Conservation (phyloP, 2,797 vertebrate species). For the Manis pentadactyla region DNA sequence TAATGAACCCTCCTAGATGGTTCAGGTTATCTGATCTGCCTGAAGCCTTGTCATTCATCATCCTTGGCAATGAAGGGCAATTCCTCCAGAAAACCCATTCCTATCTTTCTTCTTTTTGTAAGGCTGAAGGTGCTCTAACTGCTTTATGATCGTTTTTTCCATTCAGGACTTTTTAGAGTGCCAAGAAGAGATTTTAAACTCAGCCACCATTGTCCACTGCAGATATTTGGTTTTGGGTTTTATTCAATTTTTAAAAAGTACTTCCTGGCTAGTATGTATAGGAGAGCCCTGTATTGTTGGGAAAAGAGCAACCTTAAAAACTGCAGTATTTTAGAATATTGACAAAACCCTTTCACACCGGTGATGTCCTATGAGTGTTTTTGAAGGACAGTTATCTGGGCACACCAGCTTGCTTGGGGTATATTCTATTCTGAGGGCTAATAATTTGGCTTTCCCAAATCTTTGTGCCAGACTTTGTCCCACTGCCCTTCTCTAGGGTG, state of each 20-base stretch:
- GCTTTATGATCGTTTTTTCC: background rate
- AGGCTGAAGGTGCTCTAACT: background rate
- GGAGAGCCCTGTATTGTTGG: background rate
- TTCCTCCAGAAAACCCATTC: slow-evolving; percentile 10
- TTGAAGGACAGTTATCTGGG: background rate
- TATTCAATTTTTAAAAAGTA: background rate
- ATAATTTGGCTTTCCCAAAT: background rate
- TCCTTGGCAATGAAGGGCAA: background rate
- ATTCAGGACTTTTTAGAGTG: background rate
- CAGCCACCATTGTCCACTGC: background rate
- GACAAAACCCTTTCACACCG: background rate
- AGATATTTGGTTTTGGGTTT: background rate
- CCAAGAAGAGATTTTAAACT: background rate
- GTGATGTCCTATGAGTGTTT: background rate
- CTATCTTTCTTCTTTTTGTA: background rate
- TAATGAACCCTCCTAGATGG: background rate
- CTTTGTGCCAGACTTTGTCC: background rate
- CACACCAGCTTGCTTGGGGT: background rate
- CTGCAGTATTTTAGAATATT: background rate
- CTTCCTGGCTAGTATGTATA: background rate
- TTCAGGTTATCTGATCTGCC: slow-evolving; percentile 12
- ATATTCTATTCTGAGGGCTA: background rate
- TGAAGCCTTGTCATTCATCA: background rate
- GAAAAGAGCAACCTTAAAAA: background rate
- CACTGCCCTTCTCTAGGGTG: background rate